Percentiles rank a stretch among this genome's conserved stretches.
Conservation (phyloP, 92 coral and sea anemone genomes). For the Epizoanthus illoricatus region DNA sequence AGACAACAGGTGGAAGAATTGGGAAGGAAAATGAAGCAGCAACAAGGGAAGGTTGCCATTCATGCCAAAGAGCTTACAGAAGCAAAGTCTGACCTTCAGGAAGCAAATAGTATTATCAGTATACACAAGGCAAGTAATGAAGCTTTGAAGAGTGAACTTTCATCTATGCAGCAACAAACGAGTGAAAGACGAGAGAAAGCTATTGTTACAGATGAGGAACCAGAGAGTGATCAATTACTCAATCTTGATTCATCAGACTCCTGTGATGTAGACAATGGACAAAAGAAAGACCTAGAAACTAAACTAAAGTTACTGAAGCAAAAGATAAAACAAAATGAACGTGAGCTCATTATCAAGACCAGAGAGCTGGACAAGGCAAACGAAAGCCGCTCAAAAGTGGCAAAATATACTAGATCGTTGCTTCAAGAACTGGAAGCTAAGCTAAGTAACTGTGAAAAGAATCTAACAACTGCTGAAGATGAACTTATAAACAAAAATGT, state of each 20-base stretch:
- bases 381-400: conserved; percentile 98
- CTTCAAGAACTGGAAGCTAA: conserved; percentile 91
- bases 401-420: conserved; percentile 91
- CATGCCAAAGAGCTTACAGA: conserved; percentile 86
- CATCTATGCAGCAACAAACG: conserved; percentile 43
- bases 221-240: conserved; percentile 66
- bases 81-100: conserved; percentile 80
- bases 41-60: conserved; percentile 68
- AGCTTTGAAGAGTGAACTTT: conserved; percentile 70
- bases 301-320: conserved; percentile 70
- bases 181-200: conserved; percentile 60
- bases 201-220: conserved; percentile 72
- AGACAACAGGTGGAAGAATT: conserved; percentile 89
- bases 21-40: conserved; percentile 76
- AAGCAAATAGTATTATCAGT: conserved; percentile 90
- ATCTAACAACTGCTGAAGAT: conserved; percentile 77
- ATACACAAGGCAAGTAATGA: conserved; percentile 88
- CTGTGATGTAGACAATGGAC: conserved; percentile 52
- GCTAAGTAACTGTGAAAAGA: conserved; percentile 78
- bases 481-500: conserved; percentile 73
- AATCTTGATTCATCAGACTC: conserved; percentile 50
- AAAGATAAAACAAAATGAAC: conserved; percentile 77
- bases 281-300: conserved; percentile 58
- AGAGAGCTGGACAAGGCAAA: conserved; percentile 96
- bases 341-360: conserved; percentile 79